phyloP scores from a whole-genome alignment of 2,113 vertebrate species.

The Leptosomus discolor region DNA sequence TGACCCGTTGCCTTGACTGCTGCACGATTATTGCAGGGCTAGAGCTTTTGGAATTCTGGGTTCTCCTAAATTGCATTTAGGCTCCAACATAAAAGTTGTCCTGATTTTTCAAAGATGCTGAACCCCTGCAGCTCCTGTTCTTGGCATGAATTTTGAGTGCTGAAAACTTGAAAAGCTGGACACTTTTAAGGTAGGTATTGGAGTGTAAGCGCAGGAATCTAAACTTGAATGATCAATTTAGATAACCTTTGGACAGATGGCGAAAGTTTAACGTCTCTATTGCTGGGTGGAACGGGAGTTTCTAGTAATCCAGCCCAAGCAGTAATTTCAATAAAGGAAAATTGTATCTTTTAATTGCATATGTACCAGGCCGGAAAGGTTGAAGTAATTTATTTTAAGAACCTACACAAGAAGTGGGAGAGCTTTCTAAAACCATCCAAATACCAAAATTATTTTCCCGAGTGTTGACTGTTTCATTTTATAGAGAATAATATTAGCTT shows the following conservation, averaged over 20 bases:
- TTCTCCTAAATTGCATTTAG: background rate
- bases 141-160: background rate
- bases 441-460: background rate
- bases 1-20: background rate
- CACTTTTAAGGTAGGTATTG: background rate
- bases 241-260: conserved; percentile 47
- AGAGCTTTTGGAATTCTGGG: background rate
- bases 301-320: background rate
- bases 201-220: background rate
- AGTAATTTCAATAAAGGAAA: background rate
- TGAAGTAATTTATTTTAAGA: conserved; percentile 49
- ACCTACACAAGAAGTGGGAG: background rate
- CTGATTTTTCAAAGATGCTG: background rate
- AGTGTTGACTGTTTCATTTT: background rate
- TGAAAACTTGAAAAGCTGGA: background rate
- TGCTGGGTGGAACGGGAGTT: background rate
- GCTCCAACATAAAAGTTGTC: background rate
- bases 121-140: background rate
- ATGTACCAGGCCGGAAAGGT: conserved; percentile 31
- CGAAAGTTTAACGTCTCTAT: background rate
- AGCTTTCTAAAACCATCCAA: background rate
- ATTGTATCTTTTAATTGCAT: background rate
- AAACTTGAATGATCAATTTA: background rate
- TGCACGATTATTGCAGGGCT: background rate
- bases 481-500: background rate